Base-by-base conservation (phyloP, 2,888 invertebrate species). In the Argyresthia albistria region DNA sequence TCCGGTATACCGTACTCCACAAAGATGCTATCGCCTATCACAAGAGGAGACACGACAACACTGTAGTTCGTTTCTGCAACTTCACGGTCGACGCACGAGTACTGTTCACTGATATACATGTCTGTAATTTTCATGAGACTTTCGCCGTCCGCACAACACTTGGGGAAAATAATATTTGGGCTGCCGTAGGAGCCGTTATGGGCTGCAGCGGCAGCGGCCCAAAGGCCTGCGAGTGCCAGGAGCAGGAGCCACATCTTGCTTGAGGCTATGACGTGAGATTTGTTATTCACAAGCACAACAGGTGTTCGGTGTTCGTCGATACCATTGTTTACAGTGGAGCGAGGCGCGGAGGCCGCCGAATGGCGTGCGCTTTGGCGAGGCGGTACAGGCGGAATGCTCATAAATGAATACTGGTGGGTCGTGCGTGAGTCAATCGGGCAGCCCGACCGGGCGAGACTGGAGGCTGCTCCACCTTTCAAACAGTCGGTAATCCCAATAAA, bases 381-480 rank as follows among this genome's bases (percentile, higher is more conserved):
- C 64, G 69, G 60, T 70, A 68, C 63, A 70, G 67, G 65, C 65
- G 64, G 65, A 80, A 65, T 74, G 70, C 58, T 58, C 25, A 25
- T 25, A 25, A 25, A 25, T 25, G 25, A 25, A 25, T 25, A 6
- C 2, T 25, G 25, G 25, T 25, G 2, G 25, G 25, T 25, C 25
- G 25, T 2, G 2, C 6, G 25, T 25, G 25, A 6, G 3, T 25
- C 25, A 25, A 25, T 4, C 25, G 25, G 25, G 2, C 25, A 25
- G 25, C 25, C 25, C 25, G 25, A 6, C 25, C 59, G 57, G 59
- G 56, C 54, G 56, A 54, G 57, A 59, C 59, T 61, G 70, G 73
- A 79, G 80, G 77, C 80, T 83, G 81, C 68, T 72, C 60, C 63
- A 79, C 68, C 80, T 80, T 80, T 81, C 75, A 76, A 63, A 49